Base-by-base conservation (phyloP, 1,140 invertebrate genomes). In the Platyscapa corneri region DNA sequence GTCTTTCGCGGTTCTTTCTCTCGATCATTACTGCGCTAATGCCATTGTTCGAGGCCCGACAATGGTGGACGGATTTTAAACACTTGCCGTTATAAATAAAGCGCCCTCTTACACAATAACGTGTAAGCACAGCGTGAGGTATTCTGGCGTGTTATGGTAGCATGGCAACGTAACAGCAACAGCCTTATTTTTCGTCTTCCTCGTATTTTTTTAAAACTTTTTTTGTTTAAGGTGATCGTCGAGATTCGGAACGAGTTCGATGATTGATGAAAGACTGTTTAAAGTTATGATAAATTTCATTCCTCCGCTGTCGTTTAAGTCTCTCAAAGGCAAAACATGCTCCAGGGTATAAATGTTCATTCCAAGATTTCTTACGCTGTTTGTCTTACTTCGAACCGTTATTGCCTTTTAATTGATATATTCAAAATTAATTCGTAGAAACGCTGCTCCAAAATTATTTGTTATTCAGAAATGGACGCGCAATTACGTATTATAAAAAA, bases 71-170 rank as follows among this genome's bases (percentile, higher is more conserved):
- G 37, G 75, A 84, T 84, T 84, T 84, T 70, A 67, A 84, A 56
- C 60, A 70, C 83, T 67, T 64, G 72, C 75, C 64, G 83, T 84
- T 84, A 77, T 46, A 83, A 83, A 83, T 77, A 65, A 76, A 64
- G 49, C 65, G 37, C 27, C 64, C 32, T 49, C 79, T 81, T 83
- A 75, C 81, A 37, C 37, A 83, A 75, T 5, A 34, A 30, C 49
- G 23, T 60, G 20, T 82, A 82, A 72, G 67, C 65, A 14, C 79
- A 82, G 64, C 79, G 42, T 70, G 65, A 70, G 46, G 64, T 53
- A 53, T 18, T 23, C 0, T 39, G n/a, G 49, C n/a, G 42, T 67
- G 46, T 39, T 82, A 49, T 39, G 30, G 65, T 72, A 82, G 56
- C 34, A 23, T 8, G 16, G 27, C 42, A 70, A 82, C 46, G 42